Evolutionary conservation across 2,888 invertebrate species (phyloP).

Genomic region (Drosophila suboccidentalis): DNA sequence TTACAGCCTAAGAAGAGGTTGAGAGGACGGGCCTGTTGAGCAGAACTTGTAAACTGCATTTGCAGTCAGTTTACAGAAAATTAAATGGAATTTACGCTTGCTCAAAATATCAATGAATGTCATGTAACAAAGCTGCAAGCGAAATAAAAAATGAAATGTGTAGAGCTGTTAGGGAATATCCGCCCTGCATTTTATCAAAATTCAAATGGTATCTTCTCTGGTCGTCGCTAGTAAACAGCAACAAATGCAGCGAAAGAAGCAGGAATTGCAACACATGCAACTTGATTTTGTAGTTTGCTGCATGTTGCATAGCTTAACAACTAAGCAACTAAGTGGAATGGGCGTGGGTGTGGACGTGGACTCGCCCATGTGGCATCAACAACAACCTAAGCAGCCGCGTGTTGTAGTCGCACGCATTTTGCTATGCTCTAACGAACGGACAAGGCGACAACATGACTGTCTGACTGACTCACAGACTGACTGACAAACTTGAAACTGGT

Average conservation of each 20-base stretch:
- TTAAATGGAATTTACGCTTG: slow-evolving; percentile 78
- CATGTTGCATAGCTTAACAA: slow-evolving; percentile 59
- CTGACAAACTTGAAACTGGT: too few relatives aligned
- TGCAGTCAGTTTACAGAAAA: slow-evolving; percentile 76
- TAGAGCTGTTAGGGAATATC: slow-evolving; percentile 11
- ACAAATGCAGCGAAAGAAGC: too few relatives aligned
- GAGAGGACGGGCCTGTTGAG: slow-evolving; percentile 27
- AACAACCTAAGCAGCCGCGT: slow-evolving; percentile 38
- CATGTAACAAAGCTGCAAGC: too few relatives aligned
- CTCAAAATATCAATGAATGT: slow-evolving; percentile 78
- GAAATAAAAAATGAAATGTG: too few relatives aligned
- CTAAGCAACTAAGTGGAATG: slow-evolving; percentile 8
- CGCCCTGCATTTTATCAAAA: slow-evolving; percentile 76
- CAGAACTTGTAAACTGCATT: slow-evolving; percentile 72
- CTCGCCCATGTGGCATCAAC: slow-evolving; percentile 24
- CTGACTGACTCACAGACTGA: slow-evolving; percentile 20
- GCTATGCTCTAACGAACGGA: slow-evolving; percentile 32
- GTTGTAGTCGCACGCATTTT: slow-evolving; percentile 42
- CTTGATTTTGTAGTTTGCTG: slow-evolving; percentile 55
- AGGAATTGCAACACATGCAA: slow-evolving; percentile 33
- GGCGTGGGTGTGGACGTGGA: slow-evolving; percentile 12
- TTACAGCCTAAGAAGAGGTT: too few relatives aligned
- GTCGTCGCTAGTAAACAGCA: slow-evolving; percentile 60
- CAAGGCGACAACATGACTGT: slow-evolving; percentile 33
- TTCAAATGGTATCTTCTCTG: slow-evolving; percentile 72